Conservation (phyloP, 2,797 vertebrate species). For the Enteromius mattozi region DNA sequence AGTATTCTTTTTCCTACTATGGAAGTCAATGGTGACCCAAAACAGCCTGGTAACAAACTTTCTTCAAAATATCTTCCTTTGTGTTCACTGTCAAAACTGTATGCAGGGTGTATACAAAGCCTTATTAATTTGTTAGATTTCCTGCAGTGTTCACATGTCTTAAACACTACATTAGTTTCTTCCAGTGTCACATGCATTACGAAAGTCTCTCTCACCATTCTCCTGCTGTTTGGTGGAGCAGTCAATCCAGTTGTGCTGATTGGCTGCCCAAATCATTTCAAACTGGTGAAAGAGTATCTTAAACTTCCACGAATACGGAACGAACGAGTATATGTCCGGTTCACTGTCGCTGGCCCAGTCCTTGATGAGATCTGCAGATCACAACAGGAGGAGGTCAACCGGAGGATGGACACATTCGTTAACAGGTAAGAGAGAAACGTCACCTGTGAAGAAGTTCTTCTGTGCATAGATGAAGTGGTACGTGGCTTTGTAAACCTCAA, state of each 20-base stretch:
- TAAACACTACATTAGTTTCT: not conserved
- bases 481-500: constrained; percentile 98
- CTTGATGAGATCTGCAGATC: constrained; percentile 89
- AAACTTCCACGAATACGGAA: constrained; percentile 97
- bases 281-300: constrained; percentile 98
- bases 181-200: not conserved
- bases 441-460: constrained; percentile 98
- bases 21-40: too few relatives aligned
- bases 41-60: too few relatives aligned
- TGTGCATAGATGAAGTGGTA: constrained; percentile 99
- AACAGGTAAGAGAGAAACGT: constrained; percentile 44
- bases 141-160: not conserved
- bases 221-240: constrained; percentile 99
- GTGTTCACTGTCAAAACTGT: not conserved
- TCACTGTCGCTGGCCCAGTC: constrained; percentile 97
- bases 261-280: constrained; percentile 99
- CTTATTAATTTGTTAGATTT: constrained; percentile 9
- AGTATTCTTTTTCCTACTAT: too few relatives aligned
- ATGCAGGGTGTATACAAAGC: not conserved
- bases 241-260: constrained; percentile 99
- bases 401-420: not conserved
- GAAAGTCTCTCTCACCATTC: constrained; percentile 82
- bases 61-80: too few relatives aligned
- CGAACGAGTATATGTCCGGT: constrained; percentile 97
- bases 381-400: not conserved